Evolutionary conservation across 23 tunicate species (phyloP), one percentile per base, ranked within the genome.

Genomic region (Halocynthia roretzi): DNA sequence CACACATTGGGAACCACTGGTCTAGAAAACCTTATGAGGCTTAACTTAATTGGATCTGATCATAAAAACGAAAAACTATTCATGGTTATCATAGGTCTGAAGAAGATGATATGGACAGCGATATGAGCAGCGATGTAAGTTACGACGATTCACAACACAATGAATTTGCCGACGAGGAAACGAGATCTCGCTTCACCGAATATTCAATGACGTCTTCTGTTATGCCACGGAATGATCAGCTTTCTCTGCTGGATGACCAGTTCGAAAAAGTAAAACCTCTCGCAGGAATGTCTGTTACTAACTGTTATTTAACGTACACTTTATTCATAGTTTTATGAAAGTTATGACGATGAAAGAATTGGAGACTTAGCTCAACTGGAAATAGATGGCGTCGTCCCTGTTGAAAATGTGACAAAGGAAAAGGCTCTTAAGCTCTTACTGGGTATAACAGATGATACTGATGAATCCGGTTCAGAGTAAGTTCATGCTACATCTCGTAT

Each of bases 141-240:
- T 48, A 40, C 12, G 31, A 67, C 5, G 31, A 67, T 19, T 40
- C 20, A 4, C 31, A 20, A 4, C 2, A 74, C 62, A 87, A 82
- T 71, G 66, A 76, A 53, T 79, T 79, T 72, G 54, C 74, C 6
- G 83, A 78, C 0, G 96, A 89, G 70, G 96, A 89, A 69, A 82
- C 90, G 2, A 81, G 82, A 56, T 85, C 97, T n/a, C 82, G 85
- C 50, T 90, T 90, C 78, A 90, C 97, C 53, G 51, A 56, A 51
- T 84, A 85, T 63, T 90, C 97, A 7, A 80, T 90, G 90, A 76
- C 97, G 8, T 90, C 97, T 22, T 90, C 97, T 11, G 97, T 84
- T 54, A 75, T 90, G 60, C 86, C 86, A n/a, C 54, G 97, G 51
- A 84, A 81, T 53, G 90, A 84, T 15, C 85, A 84, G 51, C 67